Evolutionary conservation across 2,888 invertebrate species (phyloP).

Genomic region (Hydriomena furcata): DNA sequence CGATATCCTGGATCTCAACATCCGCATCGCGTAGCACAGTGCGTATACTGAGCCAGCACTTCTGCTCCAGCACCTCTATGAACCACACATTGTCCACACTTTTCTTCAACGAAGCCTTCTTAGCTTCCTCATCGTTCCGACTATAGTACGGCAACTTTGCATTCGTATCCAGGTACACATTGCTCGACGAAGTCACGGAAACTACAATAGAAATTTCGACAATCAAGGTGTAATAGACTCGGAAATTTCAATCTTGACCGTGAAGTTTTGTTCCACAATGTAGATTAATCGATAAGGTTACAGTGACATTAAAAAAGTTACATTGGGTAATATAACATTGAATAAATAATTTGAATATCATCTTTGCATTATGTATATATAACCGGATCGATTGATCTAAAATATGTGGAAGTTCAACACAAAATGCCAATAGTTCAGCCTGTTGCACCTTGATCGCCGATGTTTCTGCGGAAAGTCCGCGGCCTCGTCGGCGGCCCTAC

Average conservation of each 20-base stretch:
- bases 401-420: slow-evolving; percentile 36
- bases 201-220: slow-evolving; percentile 59
- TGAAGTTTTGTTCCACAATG: slow-evolving; percentile 18
- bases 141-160: slow-evolving; percentile 72
- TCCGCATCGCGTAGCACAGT: slow-evolving; percentile 69
- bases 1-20: slow-evolving; percentile 80
- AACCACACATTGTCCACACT: slow-evolving; percentile 51
- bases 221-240: slow-evolving; percentile 48
- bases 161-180: slow-evolving; percentile 77
- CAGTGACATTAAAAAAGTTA: slow-evolving; percentile 12
- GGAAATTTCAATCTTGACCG: slow-evolving; percentile 16
- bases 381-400: slow-evolving; percentile 38
- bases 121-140: slow-evolving; percentile 67
- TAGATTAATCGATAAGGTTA: slow-evolving; percentile 30
- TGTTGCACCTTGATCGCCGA: slow-evolving; percentile 83
- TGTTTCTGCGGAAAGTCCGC: slow-evolving; percentile 80
- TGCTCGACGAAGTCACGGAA: slow-evolving; percentile 82
- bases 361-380: slow-evolving; percentile 18
- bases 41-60: slow-evolving; percentile 68
- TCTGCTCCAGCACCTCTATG: slow-evolving; percentile 64
- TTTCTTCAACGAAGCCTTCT: slow-evolving; percentile 35
- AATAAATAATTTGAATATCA: slow-evolving; percentile 9
- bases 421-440: slow-evolving; percentile 42
- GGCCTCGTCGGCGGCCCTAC: slow-evolving; percentile 71
- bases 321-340: slow-evolving; percentile 18